phyloP scores from a whole-genome alignment of 2,797 vertebrate species.

The Anas georgica region DNA sequence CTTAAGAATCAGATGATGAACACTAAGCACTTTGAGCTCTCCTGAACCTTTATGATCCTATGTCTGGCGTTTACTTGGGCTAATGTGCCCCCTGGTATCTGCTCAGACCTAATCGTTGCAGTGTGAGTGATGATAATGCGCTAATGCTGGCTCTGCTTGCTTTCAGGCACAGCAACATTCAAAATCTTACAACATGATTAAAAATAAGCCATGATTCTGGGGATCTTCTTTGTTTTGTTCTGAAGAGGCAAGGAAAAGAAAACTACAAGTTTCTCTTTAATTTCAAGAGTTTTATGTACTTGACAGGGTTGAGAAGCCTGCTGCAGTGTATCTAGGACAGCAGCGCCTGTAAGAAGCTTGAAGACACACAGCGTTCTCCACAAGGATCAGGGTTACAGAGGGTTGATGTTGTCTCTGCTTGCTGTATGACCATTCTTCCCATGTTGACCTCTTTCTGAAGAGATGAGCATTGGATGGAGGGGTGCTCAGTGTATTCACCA shows the following conservation, averaged over 20 bases:
- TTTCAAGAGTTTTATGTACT: neutral
- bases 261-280: neutral
- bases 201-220: neutral
- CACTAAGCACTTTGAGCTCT: conserved; percentile 32
- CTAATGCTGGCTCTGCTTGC: neutral
- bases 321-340: neutral
- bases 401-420: neutral
- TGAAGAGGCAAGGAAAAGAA: neutral
- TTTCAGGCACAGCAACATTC: conserved; percentile 29
- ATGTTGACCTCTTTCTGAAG: neutral
- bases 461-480: neutral
- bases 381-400: neutral
- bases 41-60: conserved; percentile 37
- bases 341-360: neutral
- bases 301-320: neutral
- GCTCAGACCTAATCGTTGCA: neutral
- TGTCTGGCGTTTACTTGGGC: conserved; percentile 31
- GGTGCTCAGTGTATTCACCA: neutral
- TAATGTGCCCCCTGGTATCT: conserved; percentile 26
- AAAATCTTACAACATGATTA: neutral
- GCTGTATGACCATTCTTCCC: neutral
- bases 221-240: neutral
- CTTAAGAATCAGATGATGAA: conserved; percentile 39
- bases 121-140: neutral
- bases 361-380: neutral